phyloP scores from a whole-genome alignment of 1,140 invertebrate genomes.

The Potamilus streckersoni region DNA sequence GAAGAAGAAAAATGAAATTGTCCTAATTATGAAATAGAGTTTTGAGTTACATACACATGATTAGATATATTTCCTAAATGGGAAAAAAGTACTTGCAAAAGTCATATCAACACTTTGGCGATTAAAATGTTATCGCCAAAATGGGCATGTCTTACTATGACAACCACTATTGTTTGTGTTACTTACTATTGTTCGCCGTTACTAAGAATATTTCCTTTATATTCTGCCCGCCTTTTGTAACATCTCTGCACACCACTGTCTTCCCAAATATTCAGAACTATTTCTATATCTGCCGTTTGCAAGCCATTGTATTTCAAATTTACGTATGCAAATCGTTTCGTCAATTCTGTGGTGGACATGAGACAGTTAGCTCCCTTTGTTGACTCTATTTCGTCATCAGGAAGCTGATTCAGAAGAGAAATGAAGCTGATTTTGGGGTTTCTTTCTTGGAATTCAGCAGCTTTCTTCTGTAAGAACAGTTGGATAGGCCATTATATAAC shows the following conservation, averaged over 20 bases:
- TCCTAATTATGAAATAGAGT: no score
- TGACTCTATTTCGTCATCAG: conserved; percentile 20
- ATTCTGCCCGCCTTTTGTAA: conserved; percentile 19
- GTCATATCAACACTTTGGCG: no score
- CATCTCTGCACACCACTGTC: conserved; percentile 45
- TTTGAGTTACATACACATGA: no score
- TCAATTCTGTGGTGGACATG: conserved; percentile 24
- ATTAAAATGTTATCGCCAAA: no score
- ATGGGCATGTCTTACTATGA: no score
- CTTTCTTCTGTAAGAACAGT: conserved; percentile 30
- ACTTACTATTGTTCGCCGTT: conserved; percentile 47
- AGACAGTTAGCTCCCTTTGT: conserved; percentile 22
- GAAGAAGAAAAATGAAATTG: no score
- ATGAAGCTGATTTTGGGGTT: conserved; percentile 41
- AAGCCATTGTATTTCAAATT: conserved; percentile 29
- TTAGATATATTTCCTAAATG: no score
- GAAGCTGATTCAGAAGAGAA: conserved; percentile 34
- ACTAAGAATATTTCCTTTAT: conserved; percentile 9
- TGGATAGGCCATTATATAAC: not conserved
- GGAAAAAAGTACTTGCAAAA: no score
- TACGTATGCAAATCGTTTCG: conserved; percentile 25
- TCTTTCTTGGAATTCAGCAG: conserved; percentile 37
- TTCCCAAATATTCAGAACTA: conserved; percentile 44
- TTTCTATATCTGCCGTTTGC: conserved; percentile 25
- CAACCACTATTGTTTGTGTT: no score